Percentiles rank a stretch among this genome's conserved stretches.
Conservation (phyloP, 2,113 vertebrate genomes). For the Rhinoptilus africanus region DNA sequence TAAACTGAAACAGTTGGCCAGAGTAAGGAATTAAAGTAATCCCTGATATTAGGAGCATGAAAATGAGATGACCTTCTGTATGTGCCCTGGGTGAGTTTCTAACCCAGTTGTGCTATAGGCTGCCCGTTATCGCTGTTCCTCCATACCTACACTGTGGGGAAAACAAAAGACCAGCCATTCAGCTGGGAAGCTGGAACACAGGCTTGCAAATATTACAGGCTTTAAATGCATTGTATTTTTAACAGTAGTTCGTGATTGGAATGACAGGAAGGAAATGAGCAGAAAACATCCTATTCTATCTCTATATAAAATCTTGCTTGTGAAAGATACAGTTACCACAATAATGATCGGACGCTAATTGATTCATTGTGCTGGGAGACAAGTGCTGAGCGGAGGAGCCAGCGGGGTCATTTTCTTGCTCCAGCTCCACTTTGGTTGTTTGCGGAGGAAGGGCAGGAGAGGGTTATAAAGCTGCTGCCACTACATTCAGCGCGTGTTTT, state of each 20-base stretch:
- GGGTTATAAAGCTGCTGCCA: conserved; percentile 45
- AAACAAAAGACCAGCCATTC: not conserved
- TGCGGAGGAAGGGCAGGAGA: conserved; percentile 60
- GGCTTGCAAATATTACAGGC: not conserved
- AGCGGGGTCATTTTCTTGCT: conserved; percentile 4
- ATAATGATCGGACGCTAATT: conserved; percentile 18
- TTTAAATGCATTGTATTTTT: conserved; percentile 34
- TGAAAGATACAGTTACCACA: conserved; percentile 45
- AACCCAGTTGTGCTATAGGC: not conserved
- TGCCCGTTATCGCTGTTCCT: not conserved
- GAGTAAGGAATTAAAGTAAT: conserved; percentile 53
- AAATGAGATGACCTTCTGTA: conserved; percentile 22
- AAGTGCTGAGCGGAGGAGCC: not conserved
- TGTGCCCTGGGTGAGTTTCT: not conserved
- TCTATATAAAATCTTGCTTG: conserved; percentile 40
- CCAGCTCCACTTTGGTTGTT: conserved; percentile 29
- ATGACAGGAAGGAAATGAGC: conserved; percentile 53
- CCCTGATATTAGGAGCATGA: conserved; percentile 3
- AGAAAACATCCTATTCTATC: conserved; percentile 56
- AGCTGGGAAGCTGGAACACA: not conserved
- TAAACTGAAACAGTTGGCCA: conserved; percentile 17
- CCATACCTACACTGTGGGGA: not conserved
- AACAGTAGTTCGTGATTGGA: conserved; percentile 52
- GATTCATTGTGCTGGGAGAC: conserved; percentile 53
- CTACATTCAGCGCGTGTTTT: conserved; percentile 34